These are phyloP conservation scores for Campoplex nolae DNA, from an alignment of 2,888 invertebrate genomes.

Conservation along the genomic window DNA sequence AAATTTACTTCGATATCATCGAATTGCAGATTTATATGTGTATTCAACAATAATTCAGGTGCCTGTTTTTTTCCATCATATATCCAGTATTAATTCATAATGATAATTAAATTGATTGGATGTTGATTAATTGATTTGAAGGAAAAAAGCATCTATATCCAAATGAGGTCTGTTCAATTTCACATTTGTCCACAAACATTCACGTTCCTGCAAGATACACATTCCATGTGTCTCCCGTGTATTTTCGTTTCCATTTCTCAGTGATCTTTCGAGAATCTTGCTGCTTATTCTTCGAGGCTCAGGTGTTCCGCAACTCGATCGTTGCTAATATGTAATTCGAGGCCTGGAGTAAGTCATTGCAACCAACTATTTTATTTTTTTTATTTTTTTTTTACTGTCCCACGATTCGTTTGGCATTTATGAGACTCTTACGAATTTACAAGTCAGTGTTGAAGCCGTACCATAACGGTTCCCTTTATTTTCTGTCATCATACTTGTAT, in stretches of 20 bases:
- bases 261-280: conserved; percentile 59
- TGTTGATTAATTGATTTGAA: background rate
- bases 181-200: background rate
- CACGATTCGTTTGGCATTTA: conserved; percentile 61
- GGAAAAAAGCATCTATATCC: background rate
- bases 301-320: conserved; percentile 61
- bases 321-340: conserved; percentile 61
- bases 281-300: conserved; percentile 52
- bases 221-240: too few species aligned
- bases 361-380: conserved; percentile 5
- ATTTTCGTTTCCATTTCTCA: conserved; percentile 23
- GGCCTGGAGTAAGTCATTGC: conserved; percentile 54
- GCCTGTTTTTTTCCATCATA: too few species aligned
- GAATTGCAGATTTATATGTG: too few species aligned
- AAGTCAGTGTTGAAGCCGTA: conserved; percentile 28
- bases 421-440: conserved; percentile 28
- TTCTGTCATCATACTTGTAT: background rate
- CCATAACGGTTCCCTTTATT: background rate
- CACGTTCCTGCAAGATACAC: conserved; percentile 19
- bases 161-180: conserved; percentile 22
- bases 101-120: background rate
- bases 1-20: too few species aligned
- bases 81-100: background rate
- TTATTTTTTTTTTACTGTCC: background rate
- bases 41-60: too few species aligned